Evolutionary conservation across 1,140 invertebrate genomes (phyloP), one percentile per base, ranked within the genome.

Genomic region (Samia ricini): DNA sequence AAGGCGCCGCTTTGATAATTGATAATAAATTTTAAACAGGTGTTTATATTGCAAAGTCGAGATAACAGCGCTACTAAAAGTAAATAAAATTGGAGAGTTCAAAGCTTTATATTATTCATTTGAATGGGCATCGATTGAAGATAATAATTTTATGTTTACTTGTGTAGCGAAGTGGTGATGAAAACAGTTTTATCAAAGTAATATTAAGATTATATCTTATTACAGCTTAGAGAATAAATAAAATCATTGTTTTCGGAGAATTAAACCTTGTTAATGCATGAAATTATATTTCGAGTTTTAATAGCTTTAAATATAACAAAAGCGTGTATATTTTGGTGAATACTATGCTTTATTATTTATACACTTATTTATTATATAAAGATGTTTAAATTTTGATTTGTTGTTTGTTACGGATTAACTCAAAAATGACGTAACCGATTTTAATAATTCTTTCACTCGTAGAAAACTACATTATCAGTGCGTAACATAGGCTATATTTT

Each of bases 11-110:
- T 15, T 51, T 42, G 54, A 56, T 57, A 64, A 74, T 74, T 24
- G 61, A 57, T 66, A 57, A 68, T 74, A 74, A 74, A 71, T 69
- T 71, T 68, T 63, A 64, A 72, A 58, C 61, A 71, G 68, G 72
- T 71, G 68, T 68, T 71, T 68, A 61, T 58, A 57, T 66, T 36
- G 56, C 6, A 50, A 60, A 57, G 33, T 19, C 20, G 15, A 61
- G 61, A 69, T 68, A 57, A 60, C 20, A 42, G 10, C 50, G n/a
- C 60, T 42, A 42, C 55, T 54, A 61, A 58, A 63, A 36, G 29
- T 50, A 65, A 21, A 60, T 65, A 66, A 58, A 64, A 58, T 29
- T 60, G 56, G 57, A 63, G 51, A 63, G 57, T 55, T 66, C 56
- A 62, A 23, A 24, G 36, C 56, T 58, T 57, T 58, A 52, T 26